Base-by-base conservation (phyloP, 2,888 invertebrate genomes). In the Mythimna lalbum region DNA sequence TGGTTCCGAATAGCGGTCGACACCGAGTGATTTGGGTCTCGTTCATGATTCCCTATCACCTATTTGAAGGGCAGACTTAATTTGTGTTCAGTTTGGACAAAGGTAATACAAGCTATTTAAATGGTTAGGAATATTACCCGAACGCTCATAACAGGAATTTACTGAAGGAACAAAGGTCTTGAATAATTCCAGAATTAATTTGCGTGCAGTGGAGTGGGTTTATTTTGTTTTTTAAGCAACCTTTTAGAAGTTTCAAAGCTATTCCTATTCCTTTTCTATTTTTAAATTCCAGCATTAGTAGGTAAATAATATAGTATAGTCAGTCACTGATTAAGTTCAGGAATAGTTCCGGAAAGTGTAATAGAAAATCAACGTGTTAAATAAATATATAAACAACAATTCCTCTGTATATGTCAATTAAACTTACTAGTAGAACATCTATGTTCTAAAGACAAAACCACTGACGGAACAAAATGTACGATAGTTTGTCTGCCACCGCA, bases 121-220 rank as follows among this genome's bases (percentile, higher is more conserved):
- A 63, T 47, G 55, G 65, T 49, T 57, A 67, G 52, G 55, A 70
- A 68, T 61, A 56, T 69, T 80, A 59, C 36, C 50, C 23, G 55
- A 67, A 47, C 66, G 73, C 33, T 63, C 23, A 36, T 69, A 62
- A 63, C 61, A 59, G 33, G 69, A 72, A 64, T 62, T 67, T 14
- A 63, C 56, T 63, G 36, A 43, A 52, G 21, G 57, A 39, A 71
- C 61, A 71, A 81, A 62, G 57, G 59, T 78, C 68, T 60, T 73
- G 79, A 73, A 73, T 82, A 68, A 78, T 68, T 63, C 21, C n/a
- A 10, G 59, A 71, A 81, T 81, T 65, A 61, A 78, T 81, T 81
- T 78, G 17, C 53, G 49, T 50, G 68, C 47, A 57, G 62, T 67
- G 33, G 52, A 50, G n/a, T n/a, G n/a, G n/a, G 53, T 62, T 67